Evolutionary conservation across 2,797 vertebrate genomes (phyloP), one percentile per base, ranked within the genome.

Genomic region (Spizella passerina): DNA sequence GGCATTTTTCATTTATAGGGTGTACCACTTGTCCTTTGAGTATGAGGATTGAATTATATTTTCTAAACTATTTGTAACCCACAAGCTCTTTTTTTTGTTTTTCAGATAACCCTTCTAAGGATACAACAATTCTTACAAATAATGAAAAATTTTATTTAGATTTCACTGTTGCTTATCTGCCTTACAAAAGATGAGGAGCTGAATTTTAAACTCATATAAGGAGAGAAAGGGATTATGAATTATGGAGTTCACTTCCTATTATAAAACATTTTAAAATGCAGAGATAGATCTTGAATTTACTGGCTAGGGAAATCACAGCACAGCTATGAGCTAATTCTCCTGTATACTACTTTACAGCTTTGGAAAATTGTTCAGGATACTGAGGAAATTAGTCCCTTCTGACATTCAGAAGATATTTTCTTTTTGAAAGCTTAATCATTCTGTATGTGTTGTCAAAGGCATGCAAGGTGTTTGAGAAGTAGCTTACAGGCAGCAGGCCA

Each of bases 271-370:
- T 90, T 91, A 68, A 88, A 92, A 85, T 96, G 71, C 68, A 71
- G 49, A 87, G 46, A n/a, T 34, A 73, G 49, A 71, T 18, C 26
- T 86, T 79, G 43, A 90, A 93, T 86, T 94, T 93, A 84, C n/a
- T 71, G 80, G 21, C 90, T 92, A 77, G 90, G 92, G 90, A 93
- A 92, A 96, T 94, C 81, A 93, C 30, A 81, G 57, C 36, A 86
- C 19, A 91, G n/a, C 41, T 78, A 65, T 60, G 84, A 94, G 39
- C 27, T 87, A 83, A 92, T 96, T 92, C 50, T 89, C 53, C 53
- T 77, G 17, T 57, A 93, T 29, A 23, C 38, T 82, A 36, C 56
- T 85, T 95, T 72, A 69, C 23, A 91, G 21, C 56, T 90, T 68
- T 73, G 46, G 68, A 87, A 94, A 81, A 89, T 78, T 14, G 1